phyloP scores from a whole-genome alignment of 2,797 vertebrate species.

The Molossus molossus region DNA sequence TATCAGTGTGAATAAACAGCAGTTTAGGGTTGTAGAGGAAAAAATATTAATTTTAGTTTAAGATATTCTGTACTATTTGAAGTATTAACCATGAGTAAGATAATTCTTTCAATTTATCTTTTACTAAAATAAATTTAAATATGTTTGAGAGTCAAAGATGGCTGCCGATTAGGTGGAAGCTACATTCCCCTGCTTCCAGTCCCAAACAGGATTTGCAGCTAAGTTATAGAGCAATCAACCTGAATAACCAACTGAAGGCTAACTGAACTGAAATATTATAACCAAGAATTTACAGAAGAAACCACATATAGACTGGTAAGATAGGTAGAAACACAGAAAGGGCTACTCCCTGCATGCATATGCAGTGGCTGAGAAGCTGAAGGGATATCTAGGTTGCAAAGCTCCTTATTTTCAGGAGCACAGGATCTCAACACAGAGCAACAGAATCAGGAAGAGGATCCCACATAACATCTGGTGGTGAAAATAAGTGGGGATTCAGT shows the following conservation, averaged over 20 bases:
- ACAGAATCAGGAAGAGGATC: neutral
- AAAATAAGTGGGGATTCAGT: neutral
- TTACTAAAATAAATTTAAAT: constrained; percentile 46
- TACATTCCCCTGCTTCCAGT: neutral
- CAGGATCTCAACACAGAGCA: neutral
- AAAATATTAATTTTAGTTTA: neutral
- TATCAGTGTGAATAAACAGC: neutral
- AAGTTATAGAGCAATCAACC: neutral
- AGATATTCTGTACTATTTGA: neutral
- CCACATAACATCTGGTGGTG: neutral
- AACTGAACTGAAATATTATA: neutral
- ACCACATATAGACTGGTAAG: neutral
- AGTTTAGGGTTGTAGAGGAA: neutral
- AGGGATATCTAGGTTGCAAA: neutral
- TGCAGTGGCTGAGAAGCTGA: neutral
- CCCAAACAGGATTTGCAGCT: neutral
- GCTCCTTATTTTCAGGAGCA: too few relatives aligned
- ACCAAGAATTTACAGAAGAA: neutral
- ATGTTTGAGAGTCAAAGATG: neutral
- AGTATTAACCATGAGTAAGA: neutral
- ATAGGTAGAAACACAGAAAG: neutral
- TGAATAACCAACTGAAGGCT: neutral
- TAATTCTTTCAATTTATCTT: neutral
- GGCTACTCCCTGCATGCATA: neutral
- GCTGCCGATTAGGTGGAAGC: neutral